Evolutionary conservation across 2,888 invertebrate genomes (phyloP).

Genomic region (Taphrorychus bicolor): DNA sequence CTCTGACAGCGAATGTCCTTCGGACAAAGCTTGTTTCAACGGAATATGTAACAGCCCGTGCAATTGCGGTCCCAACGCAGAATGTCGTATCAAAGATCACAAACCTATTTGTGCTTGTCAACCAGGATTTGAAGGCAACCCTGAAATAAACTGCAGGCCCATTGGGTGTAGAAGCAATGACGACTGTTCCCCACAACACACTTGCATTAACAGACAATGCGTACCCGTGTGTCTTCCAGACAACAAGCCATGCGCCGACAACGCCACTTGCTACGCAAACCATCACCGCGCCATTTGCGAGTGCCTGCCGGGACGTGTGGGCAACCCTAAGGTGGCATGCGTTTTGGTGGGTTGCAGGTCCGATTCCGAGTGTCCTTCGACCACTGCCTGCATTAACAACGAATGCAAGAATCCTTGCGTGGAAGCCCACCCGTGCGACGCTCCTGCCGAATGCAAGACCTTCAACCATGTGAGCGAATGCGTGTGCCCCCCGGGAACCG

Average conservation of each 20-base stretch:
- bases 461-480: slow-evolving; percentile 81
- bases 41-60: slow-evolving; percentile 85
- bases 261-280: slow-evolving; percentile 80
- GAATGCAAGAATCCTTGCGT: slow-evolving; percentile 82
- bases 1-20: slow-evolving; percentile 78
- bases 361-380: slow-evolving; percentile 81
- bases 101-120: slow-evolving; percentile 88
- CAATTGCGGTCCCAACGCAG: slow-evolving; percentile 83
- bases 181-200: slow-evolving; percentile 82
- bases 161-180: slow-evolving; percentile 76
- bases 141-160: slow-evolving; percentile 80
- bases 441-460: slow-evolving; percentile 77
- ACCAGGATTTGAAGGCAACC: slow-evolving; percentile 82
- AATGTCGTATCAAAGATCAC: slow-evolving; percentile 84
- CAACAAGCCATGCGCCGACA: slow-evolving; percentile 74
- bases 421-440: slow-evolving; percentile 71
- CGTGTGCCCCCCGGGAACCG: slow-evolving; percentile 79
- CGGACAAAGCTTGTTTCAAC: slow-evolving; percentile 79
- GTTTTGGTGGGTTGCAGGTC: slow-evolving; percentile 80
- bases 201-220: slow-evolving; percentile 84
- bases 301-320: slow-evolving; percentile 81
- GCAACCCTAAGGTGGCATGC: slow-evolving; percentile 82
- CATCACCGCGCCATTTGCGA: slow-evolving; percentile 85
- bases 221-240: slow-evolving; percentile 80
- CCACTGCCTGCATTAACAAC: slow-evolving; percentile 81